Percentiles rank a stretch among this genome's conserved stretches.
phyloP scores from a whole-genome alignment of 2,113 vertebrate species.

The Gallinago media region DNA sequence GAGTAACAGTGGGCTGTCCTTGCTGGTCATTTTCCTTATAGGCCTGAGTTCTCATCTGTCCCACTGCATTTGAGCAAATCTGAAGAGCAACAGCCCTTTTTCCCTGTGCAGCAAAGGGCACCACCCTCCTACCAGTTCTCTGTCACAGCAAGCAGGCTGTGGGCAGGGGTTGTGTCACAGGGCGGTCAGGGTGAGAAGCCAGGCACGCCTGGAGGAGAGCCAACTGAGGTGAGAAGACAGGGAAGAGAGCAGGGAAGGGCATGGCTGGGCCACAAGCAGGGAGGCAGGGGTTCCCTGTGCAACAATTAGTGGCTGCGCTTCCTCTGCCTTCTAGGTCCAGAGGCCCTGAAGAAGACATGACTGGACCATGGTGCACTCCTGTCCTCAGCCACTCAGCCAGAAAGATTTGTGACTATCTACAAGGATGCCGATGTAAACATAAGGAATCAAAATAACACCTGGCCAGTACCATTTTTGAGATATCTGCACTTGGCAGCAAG shows the following conservation, averaged over 20 bases:
- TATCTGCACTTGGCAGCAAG: not conserved
- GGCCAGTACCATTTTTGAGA: not conserved
- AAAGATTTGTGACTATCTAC: not conserved
- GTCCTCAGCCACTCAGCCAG: not conserved
- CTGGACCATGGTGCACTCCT: rapidly evolving
- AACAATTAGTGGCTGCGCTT: not conserved
- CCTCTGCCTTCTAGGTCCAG: not conserved
- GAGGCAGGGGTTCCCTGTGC: not conserved
- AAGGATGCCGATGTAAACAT: not conserved
- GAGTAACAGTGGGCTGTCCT: not conserved
- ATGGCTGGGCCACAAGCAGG: not conserved
- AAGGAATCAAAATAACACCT: not conserved
- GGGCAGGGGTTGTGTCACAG: not conserved
- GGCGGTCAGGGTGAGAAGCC: rapidly evolving
- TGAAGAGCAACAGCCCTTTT: not conserved
- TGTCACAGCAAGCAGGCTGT: not conserved
- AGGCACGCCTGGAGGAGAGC: not conserved
- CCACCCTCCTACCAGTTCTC: not conserved
- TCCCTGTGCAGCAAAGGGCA: not conserved
- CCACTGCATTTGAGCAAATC: not conserved
- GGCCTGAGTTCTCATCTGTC: no score
- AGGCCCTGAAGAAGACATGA: not conserved
- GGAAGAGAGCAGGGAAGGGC: not conserved
- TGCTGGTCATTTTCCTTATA: not conserved
- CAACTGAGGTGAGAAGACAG: not conserved